Percentiles rank a stretch among this genome's conserved stretches.
These are phyloP conservation scores for Zaprionus lachaisei DNA, from an alignment of 1,140 invertebrate species.

Conservation along the genomic window DNA sequence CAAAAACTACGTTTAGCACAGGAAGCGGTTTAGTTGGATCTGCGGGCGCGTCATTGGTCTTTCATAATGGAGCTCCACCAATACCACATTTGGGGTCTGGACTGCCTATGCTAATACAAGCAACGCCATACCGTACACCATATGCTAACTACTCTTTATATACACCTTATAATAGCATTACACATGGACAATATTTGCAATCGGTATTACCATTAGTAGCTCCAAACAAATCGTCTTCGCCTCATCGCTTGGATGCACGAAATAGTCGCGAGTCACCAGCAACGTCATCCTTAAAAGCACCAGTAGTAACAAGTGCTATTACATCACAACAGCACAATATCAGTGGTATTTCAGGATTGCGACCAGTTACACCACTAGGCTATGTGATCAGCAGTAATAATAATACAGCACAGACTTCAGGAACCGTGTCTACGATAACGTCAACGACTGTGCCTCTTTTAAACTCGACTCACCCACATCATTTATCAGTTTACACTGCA, in stretches of 20 bases:
- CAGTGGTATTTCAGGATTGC: slow-evolving; percentile 46
- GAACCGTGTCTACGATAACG: slow-evolving; percentile 36
- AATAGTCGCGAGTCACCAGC: slow-evolving; percentile 85
- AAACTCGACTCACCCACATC: slow-evolving; percentile 54
- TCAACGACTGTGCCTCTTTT: slow-evolving; percentile 38
- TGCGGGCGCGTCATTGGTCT: slow-evolving; percentile 51
- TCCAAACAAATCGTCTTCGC: slow-evolving; percentile 86
- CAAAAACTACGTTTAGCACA: slow-evolving; percentile 44
- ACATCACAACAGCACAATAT: slow-evolving; percentile 37
- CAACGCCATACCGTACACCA: slow-evolving; percentile 87
- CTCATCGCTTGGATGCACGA: slow-evolving; percentile 87
- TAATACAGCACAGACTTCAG: slow-evolving; percentile 39
- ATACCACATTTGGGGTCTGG: slow-evolving; percentile 84
- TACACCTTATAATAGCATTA: slow-evolving; percentile 89
- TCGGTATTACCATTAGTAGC: slow-evolving; percentile 85
- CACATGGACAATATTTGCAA: slow-evolving; percentile 88
- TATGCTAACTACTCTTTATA: slow-evolving; percentile 88
- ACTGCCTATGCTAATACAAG: slow-evolving; percentile 86
- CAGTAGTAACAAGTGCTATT: slow-evolving; percentile 77
- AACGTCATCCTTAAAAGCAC: slow-evolving; percentile 80
- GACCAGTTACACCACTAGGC: slow-evolving; percentile 69
- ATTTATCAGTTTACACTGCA: slow-evolving; percentile 44
- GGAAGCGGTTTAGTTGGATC: slow-evolving; percentile 49
- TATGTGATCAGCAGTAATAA: slow-evolving; percentile 44
- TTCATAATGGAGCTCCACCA: slow-evolving; percentile 61